Base-by-base conservation (phyloP, 2,888 invertebrate species). In the Ophion slaviceki region DNA sequence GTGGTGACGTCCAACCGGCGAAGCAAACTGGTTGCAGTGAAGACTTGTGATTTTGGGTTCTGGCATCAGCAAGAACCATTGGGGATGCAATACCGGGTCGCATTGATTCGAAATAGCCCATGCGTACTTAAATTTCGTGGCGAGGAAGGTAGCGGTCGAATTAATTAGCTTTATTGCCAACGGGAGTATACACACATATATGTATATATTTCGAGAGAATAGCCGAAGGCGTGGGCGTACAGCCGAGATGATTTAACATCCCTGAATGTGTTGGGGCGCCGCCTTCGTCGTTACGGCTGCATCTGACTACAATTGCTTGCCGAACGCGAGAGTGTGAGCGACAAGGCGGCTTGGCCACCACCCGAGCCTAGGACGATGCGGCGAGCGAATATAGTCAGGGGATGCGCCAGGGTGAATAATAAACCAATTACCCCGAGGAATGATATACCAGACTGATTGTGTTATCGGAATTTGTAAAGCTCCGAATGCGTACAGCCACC, bases 371-470 rank as follows among this genome's bases (percentile, higher is more conserved):
- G 17, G n/a, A 47, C 59, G 71, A 85, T 71, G 24, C 75, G 28
- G 24, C 57, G 64, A 62, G 53, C 45, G 61, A 59, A 72, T 66
- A 67, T 59, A 79, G 61, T n/a, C 36, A 64, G 32, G 59, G 64
- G 72, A 67, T 74, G 61, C 74, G 53, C 11, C 68, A 66, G 72
- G 66, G 83, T 81, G 90, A 89, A 91, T 91, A 91, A 91, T 90
- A 90, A 91, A 90, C 90, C 90, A 90, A 90, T 91, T 89, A 24
- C 24, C 86, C 82, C 87, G 57, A 53, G 76, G 87, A 87, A 89
- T 88, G 85, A 89, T 89, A 88, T 84, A 68, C 81, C 62, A 47
- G 36, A 28, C 59, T 79, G 80, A 57, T 84, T 80, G 75, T 80
- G 64, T 80, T 75, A 80, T 84, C 32, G 79, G 68, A 32, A 64